phyloP scores from a whole-genome alignment of 2,113 vertebrate species.

The Argyrosomus japonicus region DNA sequence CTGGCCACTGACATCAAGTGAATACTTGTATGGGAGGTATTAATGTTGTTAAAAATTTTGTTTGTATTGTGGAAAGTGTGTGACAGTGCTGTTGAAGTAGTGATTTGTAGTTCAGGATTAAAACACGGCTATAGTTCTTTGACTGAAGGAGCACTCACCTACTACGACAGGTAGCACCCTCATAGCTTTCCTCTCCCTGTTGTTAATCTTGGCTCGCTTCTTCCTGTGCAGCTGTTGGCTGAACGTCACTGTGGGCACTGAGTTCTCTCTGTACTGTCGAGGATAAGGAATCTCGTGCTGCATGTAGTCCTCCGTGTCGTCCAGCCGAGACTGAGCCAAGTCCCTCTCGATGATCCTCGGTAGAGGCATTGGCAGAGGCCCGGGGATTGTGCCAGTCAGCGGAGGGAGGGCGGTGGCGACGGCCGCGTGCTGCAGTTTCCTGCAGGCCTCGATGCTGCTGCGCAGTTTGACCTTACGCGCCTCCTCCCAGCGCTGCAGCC shows the following conservation, averaged over 20 bases:
- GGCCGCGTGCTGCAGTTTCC: conserved; percentile 81
- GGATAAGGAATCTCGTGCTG: conserved; percentile 79
- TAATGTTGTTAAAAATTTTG: no score
- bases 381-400: conserved; percentile 69
- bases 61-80: no score
- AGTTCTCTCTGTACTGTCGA: conserved; percentile 78
- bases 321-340: conserved; percentile 72
- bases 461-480: conserved; percentile 87
- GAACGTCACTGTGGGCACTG: conserved; percentile 82
- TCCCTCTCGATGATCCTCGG: conserved; percentile 79
- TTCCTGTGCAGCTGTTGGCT: conserved; percentile 57
- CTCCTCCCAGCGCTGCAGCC: conserved; percentile 90
- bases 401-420: conserved; percentile 61
- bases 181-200: conserved; percentile 94
- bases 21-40: no score
- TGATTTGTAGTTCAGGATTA: not conserved
- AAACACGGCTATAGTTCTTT: not conserved
- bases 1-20: no score
- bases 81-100: no score
- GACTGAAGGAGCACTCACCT: conserved; percentile 70
- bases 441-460: conserved; percentile 83
- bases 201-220: conserved; percentile 89
- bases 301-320: conserved; percentile 70
- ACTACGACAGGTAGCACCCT: conserved; percentile 90
- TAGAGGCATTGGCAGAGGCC: conserved; percentile 72